These are phyloP conservation scores for Poicephalus meyeri DNA, from an alignment of 2,113 vertebrate genomes.

Conservation along the genomic window DNA sequence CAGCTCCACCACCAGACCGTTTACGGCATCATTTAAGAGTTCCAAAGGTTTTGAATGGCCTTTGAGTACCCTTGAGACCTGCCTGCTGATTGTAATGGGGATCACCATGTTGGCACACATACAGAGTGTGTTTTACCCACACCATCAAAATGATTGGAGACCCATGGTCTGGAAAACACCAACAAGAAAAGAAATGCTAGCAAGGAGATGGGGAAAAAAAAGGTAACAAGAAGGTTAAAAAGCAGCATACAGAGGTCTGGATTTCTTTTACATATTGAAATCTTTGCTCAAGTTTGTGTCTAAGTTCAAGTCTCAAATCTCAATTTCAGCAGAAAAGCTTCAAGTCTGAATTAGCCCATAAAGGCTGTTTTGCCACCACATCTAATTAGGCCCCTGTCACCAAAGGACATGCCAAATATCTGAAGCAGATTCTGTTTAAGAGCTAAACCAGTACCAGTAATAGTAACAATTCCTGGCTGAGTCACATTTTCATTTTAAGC, in stretches of 20 bases:
- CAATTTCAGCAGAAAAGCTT: background rate
- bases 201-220: background rate
- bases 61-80: background rate
- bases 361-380: background rate
- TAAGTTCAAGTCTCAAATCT: background rate
- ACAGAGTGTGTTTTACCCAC: background rate
- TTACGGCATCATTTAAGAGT: background rate
- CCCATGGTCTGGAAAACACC: background rate
- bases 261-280: background rate
- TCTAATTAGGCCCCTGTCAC: background rate
- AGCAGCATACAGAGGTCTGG: background rate
- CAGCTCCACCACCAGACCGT: background rate
- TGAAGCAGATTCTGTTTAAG: background rate
- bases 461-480: slow-evolving; percentile 44
- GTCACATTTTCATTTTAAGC: slow-evolving; percentile 31
- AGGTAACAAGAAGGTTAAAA: background rate
- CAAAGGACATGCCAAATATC: background rate
- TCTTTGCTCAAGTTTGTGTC: background rate
- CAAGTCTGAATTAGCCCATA: background rate
- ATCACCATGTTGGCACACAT: background rate
- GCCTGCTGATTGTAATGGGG: background rate
- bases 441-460: slow-evolving; percentile 27
- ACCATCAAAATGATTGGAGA: background rate
- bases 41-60: background rate
- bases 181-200: background rate